These are phyloP conservation scores for Yponomeuta plumbellus DNA, from an alignment of 2,888 invertebrate genomes.

Conservation along the genomic window DNA sequence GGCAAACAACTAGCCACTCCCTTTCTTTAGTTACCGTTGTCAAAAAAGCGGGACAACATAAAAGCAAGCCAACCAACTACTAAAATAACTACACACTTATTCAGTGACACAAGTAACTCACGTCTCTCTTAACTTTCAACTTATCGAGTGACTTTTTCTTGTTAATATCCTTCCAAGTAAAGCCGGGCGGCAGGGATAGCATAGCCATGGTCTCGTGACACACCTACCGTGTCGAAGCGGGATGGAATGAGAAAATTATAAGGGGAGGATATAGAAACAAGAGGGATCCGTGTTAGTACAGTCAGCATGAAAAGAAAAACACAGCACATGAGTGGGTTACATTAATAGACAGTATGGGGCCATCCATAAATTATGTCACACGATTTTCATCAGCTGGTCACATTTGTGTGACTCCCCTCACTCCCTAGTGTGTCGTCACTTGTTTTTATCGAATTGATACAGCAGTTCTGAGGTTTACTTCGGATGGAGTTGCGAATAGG, in stretches of 20 bases:
- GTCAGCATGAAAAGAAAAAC: constrained; percentile 3
- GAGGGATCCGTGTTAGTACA: background rate
- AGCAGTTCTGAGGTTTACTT: too few species aligned
- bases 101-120: constrained; percentile 1
- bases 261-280: background rate
- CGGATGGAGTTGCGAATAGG: too few species aligned
- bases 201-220: constrained; percentile 58
- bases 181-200: constrained; percentile 61
- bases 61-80: background rate
- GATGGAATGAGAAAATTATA: constrained; percentile 33
- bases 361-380: too few species aligned
- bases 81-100: background rate
- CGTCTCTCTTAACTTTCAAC: constrained; percentile 11
- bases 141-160: constrained; percentile 31
- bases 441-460: too few species aligned
- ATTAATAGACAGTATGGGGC: background rate
- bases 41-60: background rate
- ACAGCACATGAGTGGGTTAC: constrained; percentile 1
- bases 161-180: constrained; percentile 65
- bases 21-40: too few species aligned
- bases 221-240: constrained; percentile 59
- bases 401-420: too few species aligned
- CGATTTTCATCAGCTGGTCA: too few species aligned
- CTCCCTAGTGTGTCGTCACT: too few species aligned
- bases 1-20: too few species aligned